Base-by-base conservation (phyloP, 2,888 invertebrate species). In the Lasius platythorax region DNA sequence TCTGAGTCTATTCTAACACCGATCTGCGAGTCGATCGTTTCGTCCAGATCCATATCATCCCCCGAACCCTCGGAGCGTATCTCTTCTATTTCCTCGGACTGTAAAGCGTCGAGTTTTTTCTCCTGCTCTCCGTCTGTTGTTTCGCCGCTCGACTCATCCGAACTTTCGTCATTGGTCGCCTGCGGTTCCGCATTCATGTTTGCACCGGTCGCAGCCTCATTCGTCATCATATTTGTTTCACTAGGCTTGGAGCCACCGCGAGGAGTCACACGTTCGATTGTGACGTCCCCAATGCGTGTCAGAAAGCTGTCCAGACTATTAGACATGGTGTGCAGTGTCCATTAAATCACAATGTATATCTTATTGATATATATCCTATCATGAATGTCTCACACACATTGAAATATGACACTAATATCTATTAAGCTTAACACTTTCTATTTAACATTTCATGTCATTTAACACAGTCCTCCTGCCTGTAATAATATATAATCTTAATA, bases 241-340 rank as follows among this genome's bases (percentile, higher is more conserved):
- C 89, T 87, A 40, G 92, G 85, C 82, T 92, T 91, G 61, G 92
- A 85, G 83, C 91, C 91, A 75, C 92, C 88, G 72, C 93, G 92
- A 67, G 95, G 94, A 85, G 94, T 91, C 84, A 95, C 95, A 66
- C 96, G 95, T 93, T 96, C 96, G 91, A 96, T 96, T 64, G 96
- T 96, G 91, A 96, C 96, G 95, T 96, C 96, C 91, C 96, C 96
- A 87, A 96, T 96, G 91, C 96, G 95, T 89, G 96, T 96, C 85
- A 96, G 93, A 92, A 96, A 95, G 87, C 96, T 96, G 93, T 96
- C 96, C 95, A 96, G 92, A 92, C 93, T 94, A 91, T 94, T 94
- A 89, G 95, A 94, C 95, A 95, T 95, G 90, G 84, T 91, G 90
- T 68, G 88, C 81, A 87, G 68, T 68, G 82, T 90, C 84, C 85